Evolutionary conservation across 2,797 vertebrate genomes (phyloP).

Genomic region (Trachops cirrhosus): DNA sequence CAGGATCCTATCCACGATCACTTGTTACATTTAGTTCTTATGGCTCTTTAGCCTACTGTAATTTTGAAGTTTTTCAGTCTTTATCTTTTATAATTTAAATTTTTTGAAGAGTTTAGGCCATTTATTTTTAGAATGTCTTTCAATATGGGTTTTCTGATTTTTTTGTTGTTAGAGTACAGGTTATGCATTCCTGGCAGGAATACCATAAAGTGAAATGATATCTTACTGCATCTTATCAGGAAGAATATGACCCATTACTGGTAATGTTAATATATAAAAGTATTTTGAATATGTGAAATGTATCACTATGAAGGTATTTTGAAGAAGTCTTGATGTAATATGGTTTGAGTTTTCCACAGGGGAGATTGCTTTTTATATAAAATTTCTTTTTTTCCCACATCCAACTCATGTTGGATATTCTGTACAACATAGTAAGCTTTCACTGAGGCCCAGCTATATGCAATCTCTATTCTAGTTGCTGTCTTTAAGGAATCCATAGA

Average conservation of each 20-base stretch:
- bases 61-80: neutral
- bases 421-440: neutral
- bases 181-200: neutral
- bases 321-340: neutral
- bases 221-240: neutral
- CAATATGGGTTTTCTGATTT: constrained; percentile 1
- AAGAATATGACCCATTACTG: neutral
- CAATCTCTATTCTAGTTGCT: neutral
- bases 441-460: neutral
- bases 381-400: neutral
- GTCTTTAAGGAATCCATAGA: neutral
- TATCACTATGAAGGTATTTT: neutral
- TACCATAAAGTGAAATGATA: neutral
- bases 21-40: neutral
- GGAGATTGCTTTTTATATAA: neutral
- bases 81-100: neutral
- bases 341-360: neutral
- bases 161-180: neutral
- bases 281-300: neutral
- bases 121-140: constrained; percentile 15
- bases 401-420: neutral
- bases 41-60: neutral
- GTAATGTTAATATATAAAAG: neutral
- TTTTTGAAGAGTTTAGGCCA: neutral
- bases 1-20: neutral